A percentile compares a stretch with the other conserved stretches of the same genome.
phyloP scores from a whole-genome alignment of 2,888 invertebrate genomes.

The Campoplex capitator region DNA sequence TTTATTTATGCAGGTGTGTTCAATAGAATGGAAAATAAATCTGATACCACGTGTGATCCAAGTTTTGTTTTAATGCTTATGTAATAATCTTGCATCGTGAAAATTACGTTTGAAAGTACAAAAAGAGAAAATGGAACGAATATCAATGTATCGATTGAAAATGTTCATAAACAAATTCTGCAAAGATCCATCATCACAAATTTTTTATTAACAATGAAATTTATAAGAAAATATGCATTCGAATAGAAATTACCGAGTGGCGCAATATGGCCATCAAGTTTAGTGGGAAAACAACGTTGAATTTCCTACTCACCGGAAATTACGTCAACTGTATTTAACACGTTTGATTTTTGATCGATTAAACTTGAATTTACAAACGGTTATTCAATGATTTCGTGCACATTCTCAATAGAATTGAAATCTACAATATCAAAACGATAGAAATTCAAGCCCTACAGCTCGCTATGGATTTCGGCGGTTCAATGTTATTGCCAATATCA shows the following conservation, averaged over 20 bases:
- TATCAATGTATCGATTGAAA: no score
- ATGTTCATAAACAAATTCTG: no score
- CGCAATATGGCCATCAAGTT: not conserved
- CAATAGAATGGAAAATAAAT: not conserved
- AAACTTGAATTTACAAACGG: not conserved
- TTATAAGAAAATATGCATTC: no score
- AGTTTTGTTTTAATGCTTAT: not conserved
- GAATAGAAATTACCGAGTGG: not conserved
- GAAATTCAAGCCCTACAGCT: constrained; percentile 20
- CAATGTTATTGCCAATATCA: constrained; percentile 66
- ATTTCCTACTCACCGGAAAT: not conserved
- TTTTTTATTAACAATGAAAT: no score
- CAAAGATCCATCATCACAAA: no score
- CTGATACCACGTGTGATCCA: not conserved
- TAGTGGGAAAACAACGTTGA: not conserved
- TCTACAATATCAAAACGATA: not conserved
- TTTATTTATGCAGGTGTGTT: not conserved
- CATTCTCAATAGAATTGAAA: not conserved
- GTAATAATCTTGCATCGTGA: not conserved
- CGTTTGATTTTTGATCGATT: not conserved
- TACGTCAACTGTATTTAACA: not conserved
- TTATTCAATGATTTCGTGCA: not conserved
- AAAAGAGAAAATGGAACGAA: not conserved
- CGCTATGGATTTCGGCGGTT: constrained; percentile 43
- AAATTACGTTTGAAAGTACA: not conserved